Evolutionary conservation across 1,140 invertebrate species (phyloP).

Genomic region (Lordiphosa clarofinis): DNA sequence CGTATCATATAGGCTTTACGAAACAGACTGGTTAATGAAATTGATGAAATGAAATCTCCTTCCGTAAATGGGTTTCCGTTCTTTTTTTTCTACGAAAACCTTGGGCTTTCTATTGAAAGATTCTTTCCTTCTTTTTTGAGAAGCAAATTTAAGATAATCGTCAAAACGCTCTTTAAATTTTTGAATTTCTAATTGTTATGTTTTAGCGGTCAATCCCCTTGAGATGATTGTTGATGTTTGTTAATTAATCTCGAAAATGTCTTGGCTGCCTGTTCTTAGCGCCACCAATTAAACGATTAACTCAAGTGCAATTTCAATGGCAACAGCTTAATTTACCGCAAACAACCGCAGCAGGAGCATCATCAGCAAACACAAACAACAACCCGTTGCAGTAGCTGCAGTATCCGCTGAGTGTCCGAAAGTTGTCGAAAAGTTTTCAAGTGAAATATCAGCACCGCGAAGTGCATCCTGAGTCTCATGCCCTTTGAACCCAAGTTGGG

Average conservation of each 20-base stretch:
- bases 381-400: background rate
- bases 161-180: too few species aligned
- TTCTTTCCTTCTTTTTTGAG: too few species aligned
- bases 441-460: conserved; percentile 56
- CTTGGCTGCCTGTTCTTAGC: too few species aligned
- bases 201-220: background rate
- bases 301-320: conserved; percentile 69
- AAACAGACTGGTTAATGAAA: too few species aligned
- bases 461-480: conserved; percentile 31
- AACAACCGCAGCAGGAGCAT: conserved; percentile 38
- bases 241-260: too few species aligned
- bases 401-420: conserved; percentile 68
- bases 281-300: conserved; percentile 70
- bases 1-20: too few species aligned
- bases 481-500: conserved; percentile 27
- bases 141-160: too few species aligned
- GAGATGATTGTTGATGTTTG: background rate
- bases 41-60: too few species aligned
- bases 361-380: conserved; percentile 5
- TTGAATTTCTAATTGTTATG: too few species aligned
- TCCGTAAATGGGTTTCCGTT: too few species aligned
- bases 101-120: too few species aligned
- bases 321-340: conserved; percentile 69
- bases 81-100: too few species aligned
- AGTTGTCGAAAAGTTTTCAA: conserved; percentile 73